Evolutionary conservation across 1,140 invertebrate genomes (phyloP).

Genomic region (Phymorhynchus buccinoides): DNA sequence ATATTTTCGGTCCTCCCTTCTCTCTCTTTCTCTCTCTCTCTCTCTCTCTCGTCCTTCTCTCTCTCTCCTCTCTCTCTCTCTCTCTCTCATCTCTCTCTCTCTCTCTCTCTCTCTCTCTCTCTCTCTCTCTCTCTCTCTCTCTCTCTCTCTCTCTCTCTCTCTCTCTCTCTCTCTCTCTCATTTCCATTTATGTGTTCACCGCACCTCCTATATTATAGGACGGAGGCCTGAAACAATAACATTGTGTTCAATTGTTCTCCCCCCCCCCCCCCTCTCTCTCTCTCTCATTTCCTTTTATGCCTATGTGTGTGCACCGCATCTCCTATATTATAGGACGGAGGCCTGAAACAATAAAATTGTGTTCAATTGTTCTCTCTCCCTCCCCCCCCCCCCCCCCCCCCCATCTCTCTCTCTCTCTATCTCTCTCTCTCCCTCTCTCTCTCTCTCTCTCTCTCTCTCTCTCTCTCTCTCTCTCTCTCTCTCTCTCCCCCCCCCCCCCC

Average conservation of each 20-base stretch:
- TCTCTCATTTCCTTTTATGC: neutral
- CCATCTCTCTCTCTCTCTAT: no score
- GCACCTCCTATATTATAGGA: neutral
- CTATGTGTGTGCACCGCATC: neutral
- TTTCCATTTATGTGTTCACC: neutral
- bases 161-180: no score
- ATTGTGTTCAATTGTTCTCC: neutral
- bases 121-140: neutral
- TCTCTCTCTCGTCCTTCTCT: neutral
- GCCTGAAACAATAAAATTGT: no score
- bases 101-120: neutral
- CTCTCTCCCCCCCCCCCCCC: neutral
- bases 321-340: no score
- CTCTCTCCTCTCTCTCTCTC: neutral
- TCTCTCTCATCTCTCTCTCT: no score
- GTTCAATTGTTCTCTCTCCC: no score
- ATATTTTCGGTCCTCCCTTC: neutral
- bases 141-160: neutral
- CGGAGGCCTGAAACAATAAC: no score
- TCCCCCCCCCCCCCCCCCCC: no score
- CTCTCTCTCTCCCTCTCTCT: neutral
- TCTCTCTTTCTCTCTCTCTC: neutral
- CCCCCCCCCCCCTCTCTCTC: no score
- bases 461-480: neutral
- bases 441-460: neutral